Evolutionary conservation across 2,113 vertebrate species (phyloP).

Genomic region (Romanogobio albipinnatus): DNA sequence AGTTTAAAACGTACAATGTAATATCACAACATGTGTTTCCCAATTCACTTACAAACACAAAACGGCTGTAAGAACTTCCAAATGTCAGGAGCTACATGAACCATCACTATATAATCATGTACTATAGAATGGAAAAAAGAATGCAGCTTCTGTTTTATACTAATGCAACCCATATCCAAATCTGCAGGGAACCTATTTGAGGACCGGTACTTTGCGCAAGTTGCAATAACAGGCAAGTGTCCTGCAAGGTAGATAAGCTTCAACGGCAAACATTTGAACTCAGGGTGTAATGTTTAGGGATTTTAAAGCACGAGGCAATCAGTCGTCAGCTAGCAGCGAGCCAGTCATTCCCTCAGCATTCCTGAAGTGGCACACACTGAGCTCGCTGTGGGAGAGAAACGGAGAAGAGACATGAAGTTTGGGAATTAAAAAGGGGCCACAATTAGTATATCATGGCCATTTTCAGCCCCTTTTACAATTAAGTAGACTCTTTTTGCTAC

Average conservation of each 20-base stretch:
- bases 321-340: not conserved
- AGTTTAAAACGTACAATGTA: not conserved
- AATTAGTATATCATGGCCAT: not conserved
- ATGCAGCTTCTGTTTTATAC: not conserved
- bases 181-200: not conserved
- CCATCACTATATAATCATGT: not conserved
- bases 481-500: too few relatives aligned
- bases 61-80: not conserved
- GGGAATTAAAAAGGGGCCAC: not conserved
- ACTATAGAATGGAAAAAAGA: not conserved
- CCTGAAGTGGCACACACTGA: slow-evolving; percentile 3
- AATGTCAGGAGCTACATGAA: slow-evolving; percentile 2
- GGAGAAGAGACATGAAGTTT: not conserved
- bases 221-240: not conserved
- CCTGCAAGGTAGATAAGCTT: not conserved
- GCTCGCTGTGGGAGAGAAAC: not conserved
- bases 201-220: not conserved
- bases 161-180: not conserved
- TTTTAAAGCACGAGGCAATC: slow-evolving; percentile 19
- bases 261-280: not conserved
- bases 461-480: too few relatives aligned
- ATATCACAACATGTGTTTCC: not conserved
- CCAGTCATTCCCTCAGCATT: slow-evolving; percentile 39
- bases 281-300: slow-evolving; percentile 1
- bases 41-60: not conserved